A percentile compares a stretch with the other conserved stretches of the same genome.
Evolutionary conservation across 30 jellyfish, hydroid and myxozoan species (phyloP).

Genomic region (Cassiopea xamachana): DNA sequence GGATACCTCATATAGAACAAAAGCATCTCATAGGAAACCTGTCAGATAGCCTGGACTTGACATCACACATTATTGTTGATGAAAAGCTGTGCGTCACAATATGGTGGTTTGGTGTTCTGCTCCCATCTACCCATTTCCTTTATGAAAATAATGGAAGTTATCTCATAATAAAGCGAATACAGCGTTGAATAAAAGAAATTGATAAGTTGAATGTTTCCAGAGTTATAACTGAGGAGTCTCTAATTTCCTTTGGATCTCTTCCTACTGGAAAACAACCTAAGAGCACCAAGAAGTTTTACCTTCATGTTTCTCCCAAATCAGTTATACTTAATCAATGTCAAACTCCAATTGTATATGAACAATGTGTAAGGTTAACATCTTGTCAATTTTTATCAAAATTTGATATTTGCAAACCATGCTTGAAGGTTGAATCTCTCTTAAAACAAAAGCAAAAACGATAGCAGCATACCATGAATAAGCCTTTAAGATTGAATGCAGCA

Average conservation of each 20-base stretch:
- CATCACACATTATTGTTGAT: neutral
- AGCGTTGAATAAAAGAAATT: constrained; percentile 50
- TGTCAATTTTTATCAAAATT: constrained; percentile 36
- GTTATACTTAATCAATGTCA: neutral
- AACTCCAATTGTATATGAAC: constrained; percentile 39
- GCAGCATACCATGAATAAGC: constrained; percentile 21
- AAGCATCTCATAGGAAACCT: constrained; percentile 41
- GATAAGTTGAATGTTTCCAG: constrained; percentile 20
- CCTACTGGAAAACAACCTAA: constrained; percentile 8
- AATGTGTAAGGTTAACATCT: constrained; percentile 36
- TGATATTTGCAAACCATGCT: constrained; percentile 5
- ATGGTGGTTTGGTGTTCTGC: constrained; percentile 22
- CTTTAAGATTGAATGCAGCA: constrained; percentile 37
- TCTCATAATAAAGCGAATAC: constrained; percentile 34
- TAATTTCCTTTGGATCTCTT: constrained; percentile 30
- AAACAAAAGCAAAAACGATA: constrained; percentile 24
- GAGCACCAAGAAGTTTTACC: constrained; percentile 11
- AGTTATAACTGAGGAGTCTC: constrained; percentile 44
- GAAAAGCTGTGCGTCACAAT: constrained; percentile 4
- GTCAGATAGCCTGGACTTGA: constrained; percentile 15
- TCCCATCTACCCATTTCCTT: constrained; percentile 42
- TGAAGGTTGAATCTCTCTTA: constrained; percentile 9
- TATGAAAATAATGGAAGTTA: neutral
- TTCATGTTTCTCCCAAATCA: constrained; percentile 35
- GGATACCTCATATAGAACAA: neutral